Conservation (phyloP, 35 echinoderm and acorn worm species). For the Stichopus chloronotus region DNA sequence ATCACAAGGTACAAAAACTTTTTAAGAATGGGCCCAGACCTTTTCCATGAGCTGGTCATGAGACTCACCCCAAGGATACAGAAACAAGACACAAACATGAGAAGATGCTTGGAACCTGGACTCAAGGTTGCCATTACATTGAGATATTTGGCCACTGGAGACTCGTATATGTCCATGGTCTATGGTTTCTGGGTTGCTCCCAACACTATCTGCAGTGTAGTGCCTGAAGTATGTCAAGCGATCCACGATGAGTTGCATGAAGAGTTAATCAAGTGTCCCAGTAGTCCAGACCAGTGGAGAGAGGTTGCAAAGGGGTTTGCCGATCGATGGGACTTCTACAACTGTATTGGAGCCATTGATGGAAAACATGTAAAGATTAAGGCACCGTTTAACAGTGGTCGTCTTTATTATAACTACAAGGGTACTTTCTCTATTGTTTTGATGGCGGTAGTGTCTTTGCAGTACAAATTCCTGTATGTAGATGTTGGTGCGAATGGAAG, state of each 20-base stretch:
- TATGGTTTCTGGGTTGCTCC: too few species aligned
- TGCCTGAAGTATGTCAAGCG: slow-evolving; percentile 35
- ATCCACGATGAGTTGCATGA: slow-evolving; percentile 11
- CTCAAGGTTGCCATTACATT: too few species aligned
- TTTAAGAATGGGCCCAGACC: slow-evolving; percentile 23
- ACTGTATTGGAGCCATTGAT: too few species aligned
- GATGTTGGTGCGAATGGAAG: slow-evolving; percentile 47
- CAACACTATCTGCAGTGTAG: too few species aligned
- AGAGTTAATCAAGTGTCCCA: too few species aligned
- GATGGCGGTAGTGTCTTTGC: slow-evolving; percentile 55
- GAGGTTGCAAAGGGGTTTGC: slow-evolving; percentile 36
- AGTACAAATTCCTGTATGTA: slow-evolving; percentile 53
- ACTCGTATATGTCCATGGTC: too few species aligned
- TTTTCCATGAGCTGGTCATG: slow-evolving; percentile 14
- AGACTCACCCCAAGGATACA: slow-evolving; percentile 32
- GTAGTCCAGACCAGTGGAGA: slow-evolving; percentile 40
- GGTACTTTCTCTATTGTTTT: slow-evolving; percentile 67
- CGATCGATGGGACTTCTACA: slow-evolving; percentile 56
- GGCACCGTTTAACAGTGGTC: slow-evolving; percentile 48
- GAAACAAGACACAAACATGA: too few species aligned
- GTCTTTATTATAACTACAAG: slow-evolving; percentile 59
- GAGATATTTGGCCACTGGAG: slow-evolving; percentile 63
- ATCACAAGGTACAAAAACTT: slow-evolving; percentile 45
- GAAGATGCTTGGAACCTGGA: too few species aligned
- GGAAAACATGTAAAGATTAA: slow-evolving; percentile 55